Percentiles rank a stretch among this genome's conserved stretches.
phyloP scores from a whole-genome alignment of 2,888 invertebrate species.

The Stenodema calcarata region DNA sequence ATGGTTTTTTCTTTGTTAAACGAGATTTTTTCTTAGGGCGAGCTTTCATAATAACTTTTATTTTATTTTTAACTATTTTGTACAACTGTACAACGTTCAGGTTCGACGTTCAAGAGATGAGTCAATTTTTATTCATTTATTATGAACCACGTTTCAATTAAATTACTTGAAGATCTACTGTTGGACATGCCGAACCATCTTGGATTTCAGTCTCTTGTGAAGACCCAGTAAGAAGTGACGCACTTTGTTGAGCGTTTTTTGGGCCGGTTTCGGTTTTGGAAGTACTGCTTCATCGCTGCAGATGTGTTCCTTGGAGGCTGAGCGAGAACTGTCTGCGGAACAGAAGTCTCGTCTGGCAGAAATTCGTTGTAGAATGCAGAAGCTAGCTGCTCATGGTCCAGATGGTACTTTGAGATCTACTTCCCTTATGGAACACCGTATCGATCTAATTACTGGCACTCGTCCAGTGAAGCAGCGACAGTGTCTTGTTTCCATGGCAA shows the following conservation, averaged over 20 bases:
- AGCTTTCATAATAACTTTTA: neutral
- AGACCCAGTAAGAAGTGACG: too few species aligned
- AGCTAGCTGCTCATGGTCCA: neutral
- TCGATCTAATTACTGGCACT: neutral
- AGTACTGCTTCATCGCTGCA: neutral
- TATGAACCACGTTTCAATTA: too few species aligned
- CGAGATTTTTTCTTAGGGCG: neutral
- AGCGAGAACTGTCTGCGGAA: neutral
- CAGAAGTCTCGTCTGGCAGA: too few species aligned
- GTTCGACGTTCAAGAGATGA: neutral
- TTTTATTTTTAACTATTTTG: neutral
- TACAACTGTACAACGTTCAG: too few species aligned
- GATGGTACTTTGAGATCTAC: neutral
- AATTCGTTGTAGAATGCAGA: neutral
- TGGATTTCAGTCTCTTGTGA: too few species aligned
- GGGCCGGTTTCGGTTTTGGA: too few species aligned
- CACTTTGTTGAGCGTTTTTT: too few species aligned
- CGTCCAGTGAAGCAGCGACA: neutral
- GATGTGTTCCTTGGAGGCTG: neutral
- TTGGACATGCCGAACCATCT: too few species aligned
- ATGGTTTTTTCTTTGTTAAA: neutral
- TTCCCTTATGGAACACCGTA: neutral
- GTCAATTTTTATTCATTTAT: too few species aligned
- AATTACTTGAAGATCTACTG: too few species aligned
- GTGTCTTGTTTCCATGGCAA: slow-evolving; percentile 47